Conservation (phyloP, 2,888 invertebrate species). For the Ormyrus rosae region DNA sequence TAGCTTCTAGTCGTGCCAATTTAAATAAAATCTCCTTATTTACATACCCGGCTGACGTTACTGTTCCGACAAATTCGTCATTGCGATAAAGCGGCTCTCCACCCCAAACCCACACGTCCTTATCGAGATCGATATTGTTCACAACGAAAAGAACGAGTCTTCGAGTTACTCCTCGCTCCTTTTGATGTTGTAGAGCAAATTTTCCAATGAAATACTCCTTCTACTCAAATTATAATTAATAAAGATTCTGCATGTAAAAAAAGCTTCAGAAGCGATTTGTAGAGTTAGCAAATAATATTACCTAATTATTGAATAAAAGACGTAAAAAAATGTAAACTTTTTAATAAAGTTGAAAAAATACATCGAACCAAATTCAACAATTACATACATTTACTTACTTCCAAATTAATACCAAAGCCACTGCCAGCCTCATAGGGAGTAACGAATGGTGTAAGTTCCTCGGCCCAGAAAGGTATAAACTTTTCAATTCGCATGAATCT, state of each 20-base stretch:
- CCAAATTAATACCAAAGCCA: conserved; percentile 79
- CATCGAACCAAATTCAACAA: too few species aligned
- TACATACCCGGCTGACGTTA: conserved; percentile 83
- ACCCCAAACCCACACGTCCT: conserved; percentile 84
- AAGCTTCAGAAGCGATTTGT: too few species aligned
- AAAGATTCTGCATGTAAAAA: neutral
- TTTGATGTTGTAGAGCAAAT: conserved; percentile 80
- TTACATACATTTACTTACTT: conserved; percentile 68
- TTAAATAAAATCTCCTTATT: conserved; percentile 16
- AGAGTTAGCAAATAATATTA: neutral
- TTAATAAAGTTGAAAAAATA: neutral
- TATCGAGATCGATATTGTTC: conserved; percentile 80
- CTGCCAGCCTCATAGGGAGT: conserved; percentile 82
- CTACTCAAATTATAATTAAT: conserved; percentile 62
- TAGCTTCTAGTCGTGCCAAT: neutral
- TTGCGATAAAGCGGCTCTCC: conserved; percentile 84
- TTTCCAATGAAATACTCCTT: conserved; percentile 83
- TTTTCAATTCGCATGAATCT: conserved; percentile 83
- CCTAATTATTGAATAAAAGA: conserved; percentile 6
- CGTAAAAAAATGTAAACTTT: neutral
- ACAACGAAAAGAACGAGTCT: conserved; percentile 82
- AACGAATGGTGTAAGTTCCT: conserved; percentile 80
- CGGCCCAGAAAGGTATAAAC: conserved; percentile 85
- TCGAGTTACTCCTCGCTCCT: conserved; percentile 79
- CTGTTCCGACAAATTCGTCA: conserved; percentile 81